Conservation (phyloP, 2,113 vertebrate genomes). For the Arothron firmamentum region DNA sequence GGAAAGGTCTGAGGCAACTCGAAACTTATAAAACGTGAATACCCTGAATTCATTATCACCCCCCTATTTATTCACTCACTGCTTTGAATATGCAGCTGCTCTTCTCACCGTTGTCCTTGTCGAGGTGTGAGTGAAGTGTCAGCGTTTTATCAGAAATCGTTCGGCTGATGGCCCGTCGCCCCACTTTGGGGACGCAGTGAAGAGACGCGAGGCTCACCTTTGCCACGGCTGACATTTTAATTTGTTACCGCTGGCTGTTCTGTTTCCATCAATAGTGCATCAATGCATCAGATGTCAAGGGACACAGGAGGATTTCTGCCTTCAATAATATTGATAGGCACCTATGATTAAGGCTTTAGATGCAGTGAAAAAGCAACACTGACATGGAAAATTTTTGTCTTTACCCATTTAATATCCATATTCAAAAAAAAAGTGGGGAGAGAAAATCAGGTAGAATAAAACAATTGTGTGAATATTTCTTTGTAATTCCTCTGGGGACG, state of each 20-base stretch:
- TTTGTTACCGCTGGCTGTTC: constrained; percentile 67
- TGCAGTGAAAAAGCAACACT: constrained; percentile 8
- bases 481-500: background rate
- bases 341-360: constrained; percentile 58
- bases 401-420: constrained; percentile 3
- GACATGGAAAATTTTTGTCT: constrained; percentile 10
- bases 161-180: constrained; percentile 60
- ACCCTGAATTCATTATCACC: constrained; percentile 27
- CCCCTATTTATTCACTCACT: constrained; percentile 35
- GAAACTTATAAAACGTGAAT: background rate
- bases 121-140: constrained; percentile 52
- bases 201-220: constrained; percentile 65
- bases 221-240: constrained; percentile 73
- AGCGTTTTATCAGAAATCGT: constrained; percentile 68
- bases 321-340: constrained; percentile 64
- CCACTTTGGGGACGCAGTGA: constrained; percentile 53
- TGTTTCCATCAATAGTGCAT: constrained; percentile 65
- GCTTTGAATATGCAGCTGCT: constrained; percentile 40
- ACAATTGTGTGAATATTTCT: background rate
- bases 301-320: constrained; percentile 54
- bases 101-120: constrained; percentile 61
- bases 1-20: background rate
- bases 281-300: constrained; percentile 65
- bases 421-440: constrained; percentile 10
- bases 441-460: background rate